Conservation (phyloP, 2,113 vertebrate species). For the Scomber colias region DNA sequence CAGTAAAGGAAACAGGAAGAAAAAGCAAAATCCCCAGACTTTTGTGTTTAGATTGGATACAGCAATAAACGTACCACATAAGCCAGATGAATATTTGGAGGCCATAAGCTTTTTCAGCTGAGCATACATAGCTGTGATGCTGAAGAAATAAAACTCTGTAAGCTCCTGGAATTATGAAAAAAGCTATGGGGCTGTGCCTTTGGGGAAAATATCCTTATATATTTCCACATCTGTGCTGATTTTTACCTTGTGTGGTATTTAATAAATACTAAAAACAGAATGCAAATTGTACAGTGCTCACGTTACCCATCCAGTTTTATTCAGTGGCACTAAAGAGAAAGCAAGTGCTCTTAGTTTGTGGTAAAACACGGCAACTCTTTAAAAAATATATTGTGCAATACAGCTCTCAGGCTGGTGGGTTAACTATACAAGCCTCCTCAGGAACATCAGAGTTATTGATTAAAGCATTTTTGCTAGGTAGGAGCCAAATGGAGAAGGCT, state of each 20-base stretch:
- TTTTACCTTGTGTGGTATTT: slow-evolving; percentile 29
- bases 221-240: slow-evolving; percentile 57
- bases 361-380: slow-evolving; percentile 48
- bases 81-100: slow-evolving; percentile 70
- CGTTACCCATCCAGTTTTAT: slow-evolving; percentile 23
- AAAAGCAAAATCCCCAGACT: slow-evolving; percentile 82
- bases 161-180: slow-evolving; percentile 51
- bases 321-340: slow-evolving; percentile 23
- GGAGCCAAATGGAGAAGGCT: slow-evolving; percentile 57
- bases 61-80: slow-evolving; percentile 58
- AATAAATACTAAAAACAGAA: slow-evolving; percentile 32
- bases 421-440: slow-evolving; percentile 55
- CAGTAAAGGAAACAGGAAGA: slow-evolving; percentile 67
- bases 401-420: slow-evolving; percentile 47
- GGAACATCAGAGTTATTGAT: slow-evolving; percentile 71
- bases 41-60: slow-evolving; percentile 78
- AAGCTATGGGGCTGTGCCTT: slow-evolving; percentile 43
- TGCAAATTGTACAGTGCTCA: slow-evolving; percentile 6
- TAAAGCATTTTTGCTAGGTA: slow-evolving; percentile 67
- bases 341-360: slow-evolving; percentile 37
- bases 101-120: slow-evolving; percentile 71
- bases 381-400: slow-evolving; percentile 51
- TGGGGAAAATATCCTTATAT: slow-evolving; percentile 48
- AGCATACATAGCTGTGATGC: slow-evolving; percentile 60
- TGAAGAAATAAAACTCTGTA: slow-evolving; percentile 54